These are phyloP conservation scores for Drosophila macrospina DNA, from an alignment of 2,888 invertebrate genomes.

Conservation along the genomic window DNA sequence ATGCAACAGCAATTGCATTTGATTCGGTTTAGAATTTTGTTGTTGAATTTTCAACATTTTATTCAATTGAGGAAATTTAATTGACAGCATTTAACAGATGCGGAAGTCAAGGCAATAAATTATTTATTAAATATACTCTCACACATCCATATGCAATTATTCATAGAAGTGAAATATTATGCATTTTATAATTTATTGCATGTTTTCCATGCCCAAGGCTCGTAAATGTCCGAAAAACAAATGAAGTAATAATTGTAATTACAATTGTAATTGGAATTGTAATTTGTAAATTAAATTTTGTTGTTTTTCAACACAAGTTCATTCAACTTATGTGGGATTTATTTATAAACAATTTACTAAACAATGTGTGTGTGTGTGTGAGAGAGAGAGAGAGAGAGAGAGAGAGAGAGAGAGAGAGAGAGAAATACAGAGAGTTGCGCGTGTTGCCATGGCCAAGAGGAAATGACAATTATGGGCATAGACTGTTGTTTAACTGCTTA, in stretches of 20 bases:
- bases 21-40: background rate
- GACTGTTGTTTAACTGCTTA: conserved; percentile 24
- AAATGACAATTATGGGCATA: conserved; percentile 24
- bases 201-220: too few relatives aligned
- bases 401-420: background rate
- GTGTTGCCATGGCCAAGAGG: conserved; percentile 12
- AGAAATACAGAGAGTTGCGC: background rate
- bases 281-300: conserved; percentile 8
- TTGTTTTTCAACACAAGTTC: conserved; percentile 14
- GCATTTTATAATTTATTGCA: background rate
- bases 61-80: conserved; percentile 36
- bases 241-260: background rate
- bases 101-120: conserved; percentile 40
- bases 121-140: conserved; percentile 9
- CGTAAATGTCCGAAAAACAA: background rate
- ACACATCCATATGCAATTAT: background rate
- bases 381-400: background rate
- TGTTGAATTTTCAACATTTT: conserved; percentile 20
- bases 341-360: background rate
- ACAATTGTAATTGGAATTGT: background rate
- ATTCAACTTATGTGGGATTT: conserved; percentile 25
- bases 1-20: conserved; percentile 24
- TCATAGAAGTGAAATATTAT: conserved; percentile 8
- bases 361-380: too few relatives aligned
- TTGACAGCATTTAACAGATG: conserved; percentile 40